Evolutionary conservation across 2,797 vertebrate species (phyloP), one percentile per base, ranked within the genome.

Genomic region (Parotocinclus haroldoi): DNA sequence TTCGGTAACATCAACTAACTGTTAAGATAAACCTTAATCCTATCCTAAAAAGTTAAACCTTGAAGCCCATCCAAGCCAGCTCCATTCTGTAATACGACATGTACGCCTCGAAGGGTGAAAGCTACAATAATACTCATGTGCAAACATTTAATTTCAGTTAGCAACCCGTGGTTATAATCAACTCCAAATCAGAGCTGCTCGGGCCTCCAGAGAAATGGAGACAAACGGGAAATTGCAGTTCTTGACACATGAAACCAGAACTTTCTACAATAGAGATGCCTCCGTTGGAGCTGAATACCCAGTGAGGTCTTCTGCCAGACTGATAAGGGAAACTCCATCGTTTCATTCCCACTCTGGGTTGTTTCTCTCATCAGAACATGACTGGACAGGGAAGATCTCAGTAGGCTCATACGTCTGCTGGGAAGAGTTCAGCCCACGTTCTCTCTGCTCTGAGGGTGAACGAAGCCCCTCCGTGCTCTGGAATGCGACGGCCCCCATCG

Each of bases 391-490:
- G 53, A 58, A 37, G 40, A 51, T 45, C 69, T 64, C 78, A 19
- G 39, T 77, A 77, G 83, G 85, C 78, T 79, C 76, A 71, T 64
- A 70, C 74, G 80, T 81, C 87, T 87, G 86, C 74, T 68, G 46
- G 73, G 79, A 78, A 86, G 87, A 90, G 83, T 79, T 89, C 85
- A 89, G 75, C 61, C 27, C 38, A 48, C 71, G 87, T 81, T 72
- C 62, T 60, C 74, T 63, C 78, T 72, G 59, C 79, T 85, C 86
- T 67, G 83, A 85, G 81, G 87, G 52, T 44, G 73, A 80, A 65
- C 74, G 59, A 58, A 81, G 76, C 80, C 81, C 85, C 63, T 58
- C 68, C 68, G 82, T 9, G 10, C 73, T 83, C 44, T 27, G 82
- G 85, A 86, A 86, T 74, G 75, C 78, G 68, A 73, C 57, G 72